A percentile compares a stretch with the other conserved stretches of the same genome.
phyloP scores from a whole-genome alignment of 2,113 vertebrate species.

The Callaeas wilsoni region DNA sequence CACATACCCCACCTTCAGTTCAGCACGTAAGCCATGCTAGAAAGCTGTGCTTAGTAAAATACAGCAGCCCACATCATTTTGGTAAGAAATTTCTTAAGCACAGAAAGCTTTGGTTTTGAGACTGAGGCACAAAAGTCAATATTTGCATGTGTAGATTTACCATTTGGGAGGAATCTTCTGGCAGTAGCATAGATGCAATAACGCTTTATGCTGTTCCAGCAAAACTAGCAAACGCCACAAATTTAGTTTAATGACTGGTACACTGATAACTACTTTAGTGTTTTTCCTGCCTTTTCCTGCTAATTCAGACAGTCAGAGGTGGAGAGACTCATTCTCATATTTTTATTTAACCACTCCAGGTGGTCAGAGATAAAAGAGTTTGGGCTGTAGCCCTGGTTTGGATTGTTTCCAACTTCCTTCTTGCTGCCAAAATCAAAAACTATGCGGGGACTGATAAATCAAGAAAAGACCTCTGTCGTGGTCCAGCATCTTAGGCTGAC shows the following conservation, averaged over 20 bases:
- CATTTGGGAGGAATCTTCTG: background rate
- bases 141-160: background rate
- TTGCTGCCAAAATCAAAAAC: background rate
- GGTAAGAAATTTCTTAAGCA: background rate
- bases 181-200: background rate
- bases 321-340: background rate
- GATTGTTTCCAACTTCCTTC: background rate
- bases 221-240: background rate
- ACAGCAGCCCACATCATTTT: background rate
- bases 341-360: background rate
- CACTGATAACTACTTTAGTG: background rate
- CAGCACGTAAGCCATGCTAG: accelerated
- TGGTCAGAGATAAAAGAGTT: background rate
- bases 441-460: background rate
- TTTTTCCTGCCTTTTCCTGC: accelerated
- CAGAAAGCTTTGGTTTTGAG: background rate
- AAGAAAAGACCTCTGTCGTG: accelerated
- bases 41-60: background rate
- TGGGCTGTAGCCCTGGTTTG: background rate
- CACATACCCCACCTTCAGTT: background rate
- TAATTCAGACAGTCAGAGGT: background rate
- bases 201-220: background rate
- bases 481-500: background rate
- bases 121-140: background rate
- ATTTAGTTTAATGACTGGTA: background rate